Evolutionary conservation across 2,113 vertebrate genomes (phyloP).

Genomic region (Peromyscus californicus): DNA sequence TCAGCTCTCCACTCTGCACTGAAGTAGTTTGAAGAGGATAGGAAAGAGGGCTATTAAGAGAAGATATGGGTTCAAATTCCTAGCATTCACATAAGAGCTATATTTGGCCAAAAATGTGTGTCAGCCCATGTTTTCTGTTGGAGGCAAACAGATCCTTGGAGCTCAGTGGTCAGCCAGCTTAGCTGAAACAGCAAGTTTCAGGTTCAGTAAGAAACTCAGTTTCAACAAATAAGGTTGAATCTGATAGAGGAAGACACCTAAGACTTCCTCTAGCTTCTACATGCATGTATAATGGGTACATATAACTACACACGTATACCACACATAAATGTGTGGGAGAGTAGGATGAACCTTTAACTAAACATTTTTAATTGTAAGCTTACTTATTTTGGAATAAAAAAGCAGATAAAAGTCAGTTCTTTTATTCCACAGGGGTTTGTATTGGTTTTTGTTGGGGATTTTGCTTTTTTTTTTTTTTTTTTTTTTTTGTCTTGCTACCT

Average conservation of each 20-base stretch:
- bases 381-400: background rate
- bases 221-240: background rate
- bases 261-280: background rate
- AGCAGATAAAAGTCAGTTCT: background rate
- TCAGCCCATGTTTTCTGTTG: background rate
- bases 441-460: background rate
- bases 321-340: background rate
- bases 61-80: background rate
- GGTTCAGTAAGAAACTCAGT: background rate
- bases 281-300: background rate
- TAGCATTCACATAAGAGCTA: background rate
- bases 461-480: background rate
- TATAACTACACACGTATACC: background rate
- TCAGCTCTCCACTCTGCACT: background rate
- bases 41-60: background rate
- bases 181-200: background rate
- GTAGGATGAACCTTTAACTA: background rate
- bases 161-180: background rate
- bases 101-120: background rate
- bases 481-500: background rate
- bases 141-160: background rate
- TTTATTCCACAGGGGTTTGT: background rate
- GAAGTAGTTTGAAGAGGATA: background rate
- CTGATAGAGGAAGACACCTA: background rate
- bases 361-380: background rate